phyloP scores from a whole-genome alignment of 2,113 vertebrate genomes.

The Pomatostomus ruficeps region DNA sequence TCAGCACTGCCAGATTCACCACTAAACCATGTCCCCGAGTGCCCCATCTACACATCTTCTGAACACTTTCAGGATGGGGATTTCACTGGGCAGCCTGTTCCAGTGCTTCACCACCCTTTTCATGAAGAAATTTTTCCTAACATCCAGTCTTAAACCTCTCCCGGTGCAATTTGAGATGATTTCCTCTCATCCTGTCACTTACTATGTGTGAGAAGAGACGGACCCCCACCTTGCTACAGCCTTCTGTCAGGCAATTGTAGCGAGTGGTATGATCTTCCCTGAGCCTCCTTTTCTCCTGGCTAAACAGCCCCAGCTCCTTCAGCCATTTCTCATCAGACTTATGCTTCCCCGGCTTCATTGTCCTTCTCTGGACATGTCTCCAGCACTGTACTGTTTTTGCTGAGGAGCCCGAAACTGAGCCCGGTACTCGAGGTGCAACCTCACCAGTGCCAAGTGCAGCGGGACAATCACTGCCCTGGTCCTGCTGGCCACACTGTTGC shows the following conservation, averaged over 20 bases:
- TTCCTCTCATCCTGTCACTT: background rate
- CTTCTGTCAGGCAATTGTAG: background rate
- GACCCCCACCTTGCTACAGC: too few relatives aligned
- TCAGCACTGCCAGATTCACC: background rate
- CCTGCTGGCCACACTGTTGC: background rate
- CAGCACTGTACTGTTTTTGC: background rate
- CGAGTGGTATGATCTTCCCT: too few relatives aligned
- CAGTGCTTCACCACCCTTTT: background rate
- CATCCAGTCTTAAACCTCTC: background rate
- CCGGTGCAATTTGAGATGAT: background rate
- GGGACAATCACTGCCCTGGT: background rate
- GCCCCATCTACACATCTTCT: background rate
- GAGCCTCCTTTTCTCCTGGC: background rate
- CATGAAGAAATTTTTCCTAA: background rate
- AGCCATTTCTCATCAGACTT: background rate
- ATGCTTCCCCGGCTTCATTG: too few relatives aligned
- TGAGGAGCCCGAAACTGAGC: background rate
- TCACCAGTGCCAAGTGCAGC: background rate
- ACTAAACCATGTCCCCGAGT: background rate
- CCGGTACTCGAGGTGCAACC: fast-evolving
- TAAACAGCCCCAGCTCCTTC: background rate
- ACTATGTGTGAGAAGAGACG: background rate
- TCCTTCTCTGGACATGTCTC: too few relatives aligned
- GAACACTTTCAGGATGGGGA: background rate
- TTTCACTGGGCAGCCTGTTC: background rate